Percentiles rank a stretch among this genome's conserved stretches.
Evolutionary conservation across 1,140 invertebrate species (phyloP).

Genomic region (Mya arenaria): DNA sequence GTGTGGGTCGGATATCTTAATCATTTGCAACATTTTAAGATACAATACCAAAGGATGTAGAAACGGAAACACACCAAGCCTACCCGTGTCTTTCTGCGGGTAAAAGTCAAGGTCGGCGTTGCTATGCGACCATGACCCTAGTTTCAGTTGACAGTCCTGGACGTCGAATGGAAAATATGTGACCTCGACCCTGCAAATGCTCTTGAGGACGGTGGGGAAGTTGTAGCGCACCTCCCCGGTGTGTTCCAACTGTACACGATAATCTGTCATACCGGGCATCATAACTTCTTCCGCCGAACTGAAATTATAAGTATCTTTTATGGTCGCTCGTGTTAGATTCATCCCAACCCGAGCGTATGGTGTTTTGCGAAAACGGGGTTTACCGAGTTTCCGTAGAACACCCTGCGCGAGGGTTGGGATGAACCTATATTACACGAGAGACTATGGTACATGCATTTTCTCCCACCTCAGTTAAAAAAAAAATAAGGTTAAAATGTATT

Average conservation of each 20-base stretch:
- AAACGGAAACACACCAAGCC: neutral
- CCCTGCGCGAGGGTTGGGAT: no score
- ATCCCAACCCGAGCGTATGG: no score
- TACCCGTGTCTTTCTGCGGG: neutral
- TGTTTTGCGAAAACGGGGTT: no score
- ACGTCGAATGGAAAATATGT: constrained; percentile 45
- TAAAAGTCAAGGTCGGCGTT: constrained; percentile 28
- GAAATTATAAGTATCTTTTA: constrained; percentile 1
- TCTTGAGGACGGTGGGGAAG: constrained; percentile 46
- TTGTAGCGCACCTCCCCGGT: constrained; percentile 27
- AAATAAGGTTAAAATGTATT: no score
- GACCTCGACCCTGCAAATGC: constrained; percentile 29
- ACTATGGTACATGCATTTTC: no score
- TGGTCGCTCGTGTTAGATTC: no score
- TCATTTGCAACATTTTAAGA: no score
- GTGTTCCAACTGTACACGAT: neutral
- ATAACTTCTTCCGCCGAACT: constrained; percentile 43
- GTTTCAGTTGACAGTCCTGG: constrained; percentile 18
- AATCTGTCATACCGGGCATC: constrained; percentile 31
- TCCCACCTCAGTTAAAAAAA: no score
- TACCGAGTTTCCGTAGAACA: no score
- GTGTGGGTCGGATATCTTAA: no score
- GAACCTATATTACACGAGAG: no score
- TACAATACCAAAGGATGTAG: no score
- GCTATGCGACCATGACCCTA: constrained; percentile 47